phyloP scores from a whole-genome alignment of 2,113 vertebrate species.

The Dicerorhinus sumatrensis region DNA sequence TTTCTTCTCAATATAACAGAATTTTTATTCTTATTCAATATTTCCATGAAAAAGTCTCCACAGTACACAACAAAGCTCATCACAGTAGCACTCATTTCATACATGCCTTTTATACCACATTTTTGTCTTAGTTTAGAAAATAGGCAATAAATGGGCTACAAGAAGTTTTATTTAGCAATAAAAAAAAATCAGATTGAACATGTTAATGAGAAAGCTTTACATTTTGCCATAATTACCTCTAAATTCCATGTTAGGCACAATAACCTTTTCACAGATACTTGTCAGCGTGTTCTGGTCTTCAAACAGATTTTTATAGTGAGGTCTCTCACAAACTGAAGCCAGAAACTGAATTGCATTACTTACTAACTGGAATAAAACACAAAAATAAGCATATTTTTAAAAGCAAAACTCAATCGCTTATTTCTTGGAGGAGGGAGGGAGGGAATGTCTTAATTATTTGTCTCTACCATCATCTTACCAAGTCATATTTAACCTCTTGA shows the following conservation, averaged over 20 bases:
- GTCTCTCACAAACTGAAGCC: conserved; percentile 98
- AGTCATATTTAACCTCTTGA: conserved; percentile 98
- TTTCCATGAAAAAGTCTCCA: background rate
- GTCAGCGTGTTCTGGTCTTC: conserved; percentile 98
- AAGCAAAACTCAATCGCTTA: conserved; percentile 38
- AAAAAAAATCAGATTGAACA: background rate
- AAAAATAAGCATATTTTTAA: conserved; percentile 57
- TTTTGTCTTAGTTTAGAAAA: conserved; percentile 13
- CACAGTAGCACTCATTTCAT: background rate
- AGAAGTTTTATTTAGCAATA: background rate
- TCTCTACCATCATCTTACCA: conserved; percentile 89
- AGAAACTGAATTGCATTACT: conserved; percentile 99
- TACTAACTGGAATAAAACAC: conserved; percentile 91
- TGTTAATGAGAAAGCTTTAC: background rate
- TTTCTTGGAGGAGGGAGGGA: background rate
- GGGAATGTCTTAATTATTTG: background rate
- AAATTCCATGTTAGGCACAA: conserved; percentile 99
- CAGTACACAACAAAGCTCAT: background rate
- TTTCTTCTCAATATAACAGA: background rate
- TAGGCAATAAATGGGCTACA: background rate
- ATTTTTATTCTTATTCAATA: background rate
- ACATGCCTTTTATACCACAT: background rate
- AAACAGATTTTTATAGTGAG: conserved; percentile 98
- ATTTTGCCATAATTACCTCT: conserved; percentile 90
- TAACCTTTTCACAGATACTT: conserved; percentile 99